These are phyloP conservation scores for Drosophila sp. DNA, from an alignment of 1,140 invertebrate genomes.

Conservation along the genomic window DNA sequence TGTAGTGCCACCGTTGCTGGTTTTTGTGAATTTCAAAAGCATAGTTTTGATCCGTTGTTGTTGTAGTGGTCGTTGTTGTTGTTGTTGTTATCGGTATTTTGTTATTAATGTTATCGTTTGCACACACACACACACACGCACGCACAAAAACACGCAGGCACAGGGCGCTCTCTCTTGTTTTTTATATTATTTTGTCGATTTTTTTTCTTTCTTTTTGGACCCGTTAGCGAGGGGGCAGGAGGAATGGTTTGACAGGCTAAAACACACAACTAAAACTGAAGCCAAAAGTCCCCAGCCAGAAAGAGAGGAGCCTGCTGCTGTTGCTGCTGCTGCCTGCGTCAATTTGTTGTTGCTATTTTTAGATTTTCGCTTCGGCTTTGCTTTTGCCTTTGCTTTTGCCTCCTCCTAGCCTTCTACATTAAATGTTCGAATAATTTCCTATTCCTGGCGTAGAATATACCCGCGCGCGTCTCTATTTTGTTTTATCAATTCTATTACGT, in stretches of 20 bases:
- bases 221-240: not conserved
- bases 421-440: not conserved
- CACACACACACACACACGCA: not conserved
- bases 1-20: conserved; percentile 27
- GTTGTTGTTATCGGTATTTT: conserved; percentile 15
- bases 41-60: conserved; percentile 40
- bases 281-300: conserved; percentile 5
- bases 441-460: not conserved
- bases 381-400: not conserved
- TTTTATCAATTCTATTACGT: too few relatives aligned
- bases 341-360: conserved; percentile 17
- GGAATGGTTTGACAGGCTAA: conserved; percentile 1
- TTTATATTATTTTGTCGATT: conserved; percentile 6
- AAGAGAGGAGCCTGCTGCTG: not conserved
- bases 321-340: conserved; percentile 19
- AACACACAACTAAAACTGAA: conserved; percentile 5
- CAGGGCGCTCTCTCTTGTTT: not conserved
- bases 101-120: conserved; percentile 5
- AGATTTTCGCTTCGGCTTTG: conserved; percentile 7
- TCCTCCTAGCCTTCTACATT: not conserved
- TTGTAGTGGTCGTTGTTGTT: conserved; percentile 13
- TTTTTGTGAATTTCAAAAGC: conserved; percentile 62
- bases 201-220: not conserved
- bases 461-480: too few relatives aligned
- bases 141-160: not conserved